phyloP scores from a whole-genome alignment of 2,888 invertebrate species.

The Physocephala rufipes region DNA sequence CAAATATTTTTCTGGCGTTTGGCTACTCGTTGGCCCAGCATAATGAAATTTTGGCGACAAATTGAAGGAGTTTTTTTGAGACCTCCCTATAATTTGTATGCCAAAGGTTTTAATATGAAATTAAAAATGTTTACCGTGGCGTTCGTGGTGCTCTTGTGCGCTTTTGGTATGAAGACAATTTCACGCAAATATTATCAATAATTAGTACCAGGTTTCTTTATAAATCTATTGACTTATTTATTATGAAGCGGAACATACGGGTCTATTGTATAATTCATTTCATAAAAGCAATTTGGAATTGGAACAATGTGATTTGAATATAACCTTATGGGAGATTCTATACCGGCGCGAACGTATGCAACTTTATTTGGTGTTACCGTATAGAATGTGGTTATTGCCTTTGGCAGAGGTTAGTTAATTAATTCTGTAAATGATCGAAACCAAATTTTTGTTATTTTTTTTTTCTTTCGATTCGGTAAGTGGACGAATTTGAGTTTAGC shows the following conservation, averaged over 20 bases:
- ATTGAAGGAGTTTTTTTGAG: conserved; percentile 60
- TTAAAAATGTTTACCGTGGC: conserved; percentile 53
- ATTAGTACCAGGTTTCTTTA: not conserved
- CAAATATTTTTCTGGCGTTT: conserved; percentile 60
- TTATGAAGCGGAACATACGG: conserved; percentile 55
- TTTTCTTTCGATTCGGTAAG: conserved; percentile 42
- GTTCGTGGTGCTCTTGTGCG: conserved; percentile 51
- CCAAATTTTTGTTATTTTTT: not conserved
- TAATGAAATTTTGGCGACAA: conserved; percentile 57
- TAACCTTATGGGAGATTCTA: conserved; percentile 53
- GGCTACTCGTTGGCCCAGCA: conserved; percentile 59
- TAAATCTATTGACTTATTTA: not conserved
- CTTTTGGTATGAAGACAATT: conserved; percentile 51
- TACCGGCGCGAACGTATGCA: conserved; percentile 58
- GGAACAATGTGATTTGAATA: conserved; percentile 56
- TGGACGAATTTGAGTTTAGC: conserved; percentile 68
- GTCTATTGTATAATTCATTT: conserved; percentile 53
- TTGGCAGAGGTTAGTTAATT: conserved; percentile 53
- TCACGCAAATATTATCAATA: not conserved
- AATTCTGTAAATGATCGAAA: not conserved
- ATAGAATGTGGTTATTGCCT: conserved; percentile 53
- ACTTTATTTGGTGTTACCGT: conserved; percentile 53
- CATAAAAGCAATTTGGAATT: conserved; percentile 54
- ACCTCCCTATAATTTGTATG: conserved; percentile 58
- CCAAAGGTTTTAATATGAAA: conserved; percentile 53